Conservation (phyloP, 2,113 vertebrate species). For the Thymallus thymallus region DNA sequence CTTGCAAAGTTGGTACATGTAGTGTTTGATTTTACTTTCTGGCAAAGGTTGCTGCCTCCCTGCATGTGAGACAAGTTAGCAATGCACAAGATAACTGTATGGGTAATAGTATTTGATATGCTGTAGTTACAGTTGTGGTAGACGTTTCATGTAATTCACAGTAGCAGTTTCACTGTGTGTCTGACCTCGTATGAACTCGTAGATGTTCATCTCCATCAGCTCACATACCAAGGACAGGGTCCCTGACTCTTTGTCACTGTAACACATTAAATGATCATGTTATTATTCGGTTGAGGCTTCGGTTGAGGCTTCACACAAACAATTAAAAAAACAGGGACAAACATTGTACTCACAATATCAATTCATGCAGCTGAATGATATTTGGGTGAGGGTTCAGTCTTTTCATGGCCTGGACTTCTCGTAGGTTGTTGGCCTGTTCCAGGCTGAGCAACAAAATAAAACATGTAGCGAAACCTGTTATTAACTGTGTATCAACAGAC, state of each 20-base stretch:
- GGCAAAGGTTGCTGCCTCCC: slow-evolving; percentile 1
- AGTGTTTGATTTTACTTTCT: slow-evolving; percentile 1
- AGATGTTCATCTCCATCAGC: slow-evolving; percentile 14
- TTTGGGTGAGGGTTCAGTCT: slow-evolving; percentile 71
- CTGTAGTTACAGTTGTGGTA: not conserved
- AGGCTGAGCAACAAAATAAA: slow-evolving; percentile 39
- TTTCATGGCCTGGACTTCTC: slow-evolving; percentile 72
- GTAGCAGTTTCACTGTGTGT: not conserved
- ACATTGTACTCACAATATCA: slow-evolving; percentile 8
- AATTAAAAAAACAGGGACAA: not conserved
- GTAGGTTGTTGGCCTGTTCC: slow-evolving; percentile 74
- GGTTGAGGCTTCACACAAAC: not conserved
- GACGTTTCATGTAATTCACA: not conserved
- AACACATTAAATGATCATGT: not conserved
- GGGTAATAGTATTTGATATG: not conserved
- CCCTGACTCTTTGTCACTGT: not conserved
- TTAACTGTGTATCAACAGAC: not conserved
- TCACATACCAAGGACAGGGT: slow-evolving; percentile 7
- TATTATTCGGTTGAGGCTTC: not conserved
- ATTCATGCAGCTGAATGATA: slow-evolving; percentile 66
- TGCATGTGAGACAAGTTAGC: not conserved
- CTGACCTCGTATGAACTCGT: slow-evolving; percentile 8
- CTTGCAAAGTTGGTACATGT: slow-evolving; percentile 15
- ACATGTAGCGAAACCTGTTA: not conserved
- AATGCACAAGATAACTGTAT: not conserved